phyloP scores from a whole-genome alignment of 2,888 invertebrate species.

The Dicyrtoma fusca region DNA sequence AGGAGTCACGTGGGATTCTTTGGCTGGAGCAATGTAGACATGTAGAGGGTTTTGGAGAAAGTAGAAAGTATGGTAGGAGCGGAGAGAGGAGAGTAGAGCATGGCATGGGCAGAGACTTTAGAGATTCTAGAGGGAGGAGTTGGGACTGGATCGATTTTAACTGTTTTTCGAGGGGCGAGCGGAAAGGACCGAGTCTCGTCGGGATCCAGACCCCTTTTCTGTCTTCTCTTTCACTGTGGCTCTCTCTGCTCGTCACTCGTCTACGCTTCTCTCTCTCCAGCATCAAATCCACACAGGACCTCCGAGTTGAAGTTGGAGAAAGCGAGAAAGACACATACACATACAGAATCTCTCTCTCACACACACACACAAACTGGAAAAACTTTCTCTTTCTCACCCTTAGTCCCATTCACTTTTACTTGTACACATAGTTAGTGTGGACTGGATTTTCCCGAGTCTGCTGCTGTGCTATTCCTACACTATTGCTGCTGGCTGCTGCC shows the following conservation, averaged over 20 bases:
- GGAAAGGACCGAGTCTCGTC: constrained; percentile 18
- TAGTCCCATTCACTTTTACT: constrained; percentile 14
- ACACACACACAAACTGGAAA: not conserved
- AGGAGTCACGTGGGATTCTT: constrained; percentile 7
- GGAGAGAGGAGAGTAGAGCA: constrained; percentile 13
- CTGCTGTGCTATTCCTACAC: not conserved
- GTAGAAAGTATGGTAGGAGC: not conserved
- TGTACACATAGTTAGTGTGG: not conserved
- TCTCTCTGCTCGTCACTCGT: not conserved
- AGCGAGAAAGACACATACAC: too few relatives aligned
- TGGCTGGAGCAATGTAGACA: constrained; percentile 2
- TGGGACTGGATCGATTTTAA: constrained; percentile 27
- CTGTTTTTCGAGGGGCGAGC: constrained; percentile 9
- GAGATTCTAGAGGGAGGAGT: constrained; percentile 24
- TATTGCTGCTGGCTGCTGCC: constrained; percentile 15
- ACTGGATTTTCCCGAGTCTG: constrained; percentile 24
- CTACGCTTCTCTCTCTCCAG: constrained; percentile 2
- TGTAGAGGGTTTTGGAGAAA: not conserved
- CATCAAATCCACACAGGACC: too few relatives aligned
- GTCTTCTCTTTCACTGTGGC: not conserved
- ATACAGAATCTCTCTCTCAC: not conserved
- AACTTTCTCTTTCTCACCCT: constrained; percentile 18
- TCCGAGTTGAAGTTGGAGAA: too few relatives aligned
- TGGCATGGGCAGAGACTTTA: constrained; percentile 33
- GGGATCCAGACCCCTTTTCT: constrained; percentile 28